Base-by-base conservation (phyloP, 2,888 invertebrate species). In the Linnaemya tessellans region DNA sequence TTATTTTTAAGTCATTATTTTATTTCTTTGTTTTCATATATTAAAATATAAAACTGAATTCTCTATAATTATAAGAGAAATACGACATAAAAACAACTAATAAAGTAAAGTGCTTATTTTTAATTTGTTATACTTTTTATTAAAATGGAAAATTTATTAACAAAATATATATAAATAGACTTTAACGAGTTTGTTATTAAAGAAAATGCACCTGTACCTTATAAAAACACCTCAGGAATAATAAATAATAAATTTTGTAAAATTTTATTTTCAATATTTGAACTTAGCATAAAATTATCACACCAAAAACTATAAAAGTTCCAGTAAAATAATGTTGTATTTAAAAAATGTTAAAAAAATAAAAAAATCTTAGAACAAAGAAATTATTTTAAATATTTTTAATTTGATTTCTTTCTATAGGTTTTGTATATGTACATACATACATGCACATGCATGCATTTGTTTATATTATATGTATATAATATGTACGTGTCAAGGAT, bases 211-310 rank as follows among this genome's bases (percentile, higher is more conserved):
- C 75, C 71, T 80, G 81, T 81, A 82, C 82, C 82, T 82, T 62
- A 74, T 56, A 43, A 67, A 84, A 81, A n/a, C 64, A 79, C 79
- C 85, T 85, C 85, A 82, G 85, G 85, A 84, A 79, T 54, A 67
- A 71, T 38, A 71, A 49, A 71, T 41, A 60, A 60, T 46, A 46
- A 74, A 58, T 56, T 71, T 74, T 74, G 20, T 20, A 11, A 81
- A 81, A 49, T 10, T 43, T 56, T 71, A 51, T 18, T 35, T n/a
- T 20, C 38, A 43, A 67, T 41, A 78, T 78, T 73, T 51, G n/a
- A 67, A 58, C 25, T 60, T 49, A 38, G 11, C 8, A 67, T n/a
- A 46, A 60, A 64, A 54, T 80, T 38, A 54, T 49, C 15, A 71
- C 22, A 67, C 64, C 7, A 62, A 70, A 54, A 64, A 71, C 18